These are phyloP conservation scores for Keiferia lycopersicella DNA, from an alignment of 2,888 invertebrate genomes.

Conservation along the genomic window DNA sequence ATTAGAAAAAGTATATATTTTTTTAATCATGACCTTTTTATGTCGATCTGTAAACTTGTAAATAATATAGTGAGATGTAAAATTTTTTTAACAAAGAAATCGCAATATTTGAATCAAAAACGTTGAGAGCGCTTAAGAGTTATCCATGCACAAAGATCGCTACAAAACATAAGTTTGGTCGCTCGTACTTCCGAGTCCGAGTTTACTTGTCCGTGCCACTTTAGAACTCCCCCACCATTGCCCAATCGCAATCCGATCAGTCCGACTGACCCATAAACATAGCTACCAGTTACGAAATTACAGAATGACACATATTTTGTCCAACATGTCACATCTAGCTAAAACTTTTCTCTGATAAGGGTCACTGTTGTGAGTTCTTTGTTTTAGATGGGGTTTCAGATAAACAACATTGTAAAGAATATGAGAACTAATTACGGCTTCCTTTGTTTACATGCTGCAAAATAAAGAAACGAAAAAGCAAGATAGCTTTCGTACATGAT, in stretches of 20 bases:
- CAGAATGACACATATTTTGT: constrained; percentile 16
- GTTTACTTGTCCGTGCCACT: constrained; percentile 7
- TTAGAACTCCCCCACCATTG: constrained; percentile 43
- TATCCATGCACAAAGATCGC: not conserved
- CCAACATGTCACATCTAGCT: constrained; percentile 13
- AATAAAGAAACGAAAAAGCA: constrained; percentile 44
- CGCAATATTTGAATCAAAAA: not conserved
- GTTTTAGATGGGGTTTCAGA: not conserved
- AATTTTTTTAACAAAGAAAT: no score
- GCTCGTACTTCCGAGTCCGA: not conserved
- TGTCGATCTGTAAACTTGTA: no score
- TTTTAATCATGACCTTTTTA: no score
- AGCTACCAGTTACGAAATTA: constrained; percentile 4
- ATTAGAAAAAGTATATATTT: no score
- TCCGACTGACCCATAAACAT: constrained; percentile 10
- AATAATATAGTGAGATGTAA: no score
- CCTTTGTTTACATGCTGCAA: constrained; percentile 30
- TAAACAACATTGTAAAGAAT: not conserved
- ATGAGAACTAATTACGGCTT: constrained; percentile 15
- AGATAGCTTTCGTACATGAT: constrained; percentile 49
- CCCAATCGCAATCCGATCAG: constrained; percentile 48
- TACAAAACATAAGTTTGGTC: constrained; percentile 6
- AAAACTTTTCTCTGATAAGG: constrained; percentile 7
- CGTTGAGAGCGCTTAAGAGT: not conserved
- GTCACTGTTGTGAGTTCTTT: not conserved